Base-by-base conservation (phyloP, 2,888 invertebrate species). In the Acanthosoma haemorrhoidale region DNA sequence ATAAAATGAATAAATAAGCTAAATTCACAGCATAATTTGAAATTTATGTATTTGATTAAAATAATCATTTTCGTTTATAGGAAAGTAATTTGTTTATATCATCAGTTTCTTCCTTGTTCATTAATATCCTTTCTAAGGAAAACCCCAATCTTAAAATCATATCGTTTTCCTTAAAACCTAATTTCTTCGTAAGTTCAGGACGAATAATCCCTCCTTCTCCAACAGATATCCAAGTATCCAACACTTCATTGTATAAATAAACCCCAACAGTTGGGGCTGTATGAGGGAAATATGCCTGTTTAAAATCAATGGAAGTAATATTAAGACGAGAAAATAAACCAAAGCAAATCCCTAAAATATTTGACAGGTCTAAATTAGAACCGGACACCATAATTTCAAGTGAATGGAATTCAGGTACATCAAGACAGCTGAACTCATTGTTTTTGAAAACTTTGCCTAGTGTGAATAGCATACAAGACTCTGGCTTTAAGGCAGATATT, bases 361-460 rank as follows among this genome's bases (percentile, higher is more conserved):
- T 64, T 13, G 64, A 36, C 8, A 64, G 32, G 29, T 64, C 64
- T 16, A 64, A 15, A 25, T 41, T 41, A 9, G 5, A 8, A 32
- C 29, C 64, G 1, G 43, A 36, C 25, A 64, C 16, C 36, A 64
- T 25, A 25, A 64, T 29, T 41, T 64, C 64, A 29, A 64, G 29
- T 4, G 64, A 39, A 25, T 64, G 64, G 15, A 21, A 64, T 64
- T 64, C 64, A 4, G 36, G 41, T 9, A 39, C 9, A 21, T 64
- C 18, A n/a, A 38, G 29, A n/a, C 21, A 16, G 29, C 25, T 41
- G 41, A 16, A 25, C 11, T 64, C 43, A 15, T 11, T 41, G n/a
- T 64, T 43, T 64, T 1, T 8, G 41, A 64, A 64, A 43, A 43
- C 64, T 64, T 64, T 64, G 18, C 25, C 63, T 3, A 63, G 18